Percentiles rank a stretch among this genome's conserved stretches.
Conservation (phyloP, 2,888 invertebrate genomes). For the Thyatira batis region DNA sequence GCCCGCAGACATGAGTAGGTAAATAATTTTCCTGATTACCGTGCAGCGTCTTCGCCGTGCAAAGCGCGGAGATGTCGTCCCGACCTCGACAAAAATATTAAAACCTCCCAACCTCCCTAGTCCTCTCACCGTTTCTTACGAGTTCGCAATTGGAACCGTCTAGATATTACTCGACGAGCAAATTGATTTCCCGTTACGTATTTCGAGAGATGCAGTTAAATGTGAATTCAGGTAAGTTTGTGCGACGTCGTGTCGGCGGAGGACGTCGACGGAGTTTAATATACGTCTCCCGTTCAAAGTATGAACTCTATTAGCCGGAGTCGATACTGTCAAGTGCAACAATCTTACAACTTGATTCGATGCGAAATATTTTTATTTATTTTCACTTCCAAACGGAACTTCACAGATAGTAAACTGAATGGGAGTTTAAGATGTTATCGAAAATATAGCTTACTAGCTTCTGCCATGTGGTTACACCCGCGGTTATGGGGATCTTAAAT, state of each 20-base stretch:
- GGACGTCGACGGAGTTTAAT: background rate
- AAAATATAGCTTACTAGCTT: too few species aligned
- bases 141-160: constrained; percentile 46
- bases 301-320: background rate
- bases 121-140: constrained; percentile 32
- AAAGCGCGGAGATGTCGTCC: constrained; percentile 50
- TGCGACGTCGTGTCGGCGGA: constrained; percentile 11
- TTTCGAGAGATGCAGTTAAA: constrained; percentile 49
- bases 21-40: constrained; percentile 82
- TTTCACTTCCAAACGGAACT: background rate
- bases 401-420: too few species aligned
- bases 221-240: constrained; percentile 31
- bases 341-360: constrained; percentile 1
- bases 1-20: constrained; percentile 75
- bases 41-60: constrained; percentile 59
- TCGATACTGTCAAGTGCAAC: constrained; percentile 1
- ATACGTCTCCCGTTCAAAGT: background rate
- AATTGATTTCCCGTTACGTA: constrained; percentile 70
- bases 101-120: constrained; percentile 40
- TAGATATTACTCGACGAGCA: constrained; percentile 53
- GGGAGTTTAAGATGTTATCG: too few species aligned
- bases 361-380: background rate
- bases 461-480: too few species aligned
- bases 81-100: constrained; percentile 72
- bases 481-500: too few species aligned